phyloP scores from a whole-genome alignment of 2,113 vertebrate genomes.

The Phalacrocorax brasilianus region DNA sequence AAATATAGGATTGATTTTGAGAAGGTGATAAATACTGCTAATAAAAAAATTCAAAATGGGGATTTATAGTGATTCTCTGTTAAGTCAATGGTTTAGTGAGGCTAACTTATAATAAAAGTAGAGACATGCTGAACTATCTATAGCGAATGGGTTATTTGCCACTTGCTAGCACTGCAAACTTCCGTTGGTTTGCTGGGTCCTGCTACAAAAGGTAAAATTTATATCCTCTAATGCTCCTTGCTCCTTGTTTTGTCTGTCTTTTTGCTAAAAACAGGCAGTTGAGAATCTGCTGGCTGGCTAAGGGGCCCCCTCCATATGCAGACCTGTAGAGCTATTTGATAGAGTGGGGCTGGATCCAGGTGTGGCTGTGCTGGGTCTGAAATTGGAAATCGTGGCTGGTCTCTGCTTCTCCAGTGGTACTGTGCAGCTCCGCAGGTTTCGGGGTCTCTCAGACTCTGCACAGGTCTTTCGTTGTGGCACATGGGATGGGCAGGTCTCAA shows the following conservation, averaged over 20 bases:
- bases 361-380: neutral
- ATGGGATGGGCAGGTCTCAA: accelerated
- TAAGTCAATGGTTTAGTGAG: slow-evolving; percentile 61
- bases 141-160: slow-evolving; percentile 24
- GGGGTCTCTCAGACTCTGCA: neutral
- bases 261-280: neutral
- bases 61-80: slow-evolving; percentile 58
- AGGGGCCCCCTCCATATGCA: accelerated
- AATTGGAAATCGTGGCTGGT: accelerated
- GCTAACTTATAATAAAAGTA: slow-evolving; percentile 43
- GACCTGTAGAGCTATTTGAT: accelerated
- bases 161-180: slow-evolving; percentile 20
- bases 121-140: slow-evolving; percentile 33
- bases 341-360: neutral
- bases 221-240: neutral
- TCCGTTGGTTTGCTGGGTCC: neutral
- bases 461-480: accelerated
- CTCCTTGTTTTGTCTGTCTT: neutral
- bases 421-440: neutral
- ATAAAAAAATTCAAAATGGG: slow-evolving; percentile 70
- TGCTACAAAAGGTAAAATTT: neutral
- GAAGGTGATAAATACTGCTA: slow-evolving; percentile 76
- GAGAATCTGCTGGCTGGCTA: accelerated
- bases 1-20: slow-evolving; percentile 77
- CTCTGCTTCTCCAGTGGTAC: neutral